phyloP scores from a whole-genome alignment of 2,113 vertebrate genomes.

The Megalops atlanticus region DNA sequence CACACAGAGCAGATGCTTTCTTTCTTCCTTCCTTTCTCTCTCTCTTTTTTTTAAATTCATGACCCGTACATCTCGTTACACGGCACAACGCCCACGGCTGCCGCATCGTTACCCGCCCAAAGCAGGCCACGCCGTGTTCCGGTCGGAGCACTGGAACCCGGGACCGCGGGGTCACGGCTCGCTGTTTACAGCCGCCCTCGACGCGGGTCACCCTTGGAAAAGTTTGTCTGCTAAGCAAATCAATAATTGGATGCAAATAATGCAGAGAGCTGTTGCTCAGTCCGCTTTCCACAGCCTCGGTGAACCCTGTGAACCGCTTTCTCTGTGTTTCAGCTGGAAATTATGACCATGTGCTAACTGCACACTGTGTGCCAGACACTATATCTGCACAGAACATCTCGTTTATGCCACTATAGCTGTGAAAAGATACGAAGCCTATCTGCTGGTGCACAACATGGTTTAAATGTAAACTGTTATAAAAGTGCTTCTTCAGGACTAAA shows the following conservation, averaged over 20 bases:
- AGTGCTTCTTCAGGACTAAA: no score
- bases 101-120: background rate
- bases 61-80: background rate
- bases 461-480: no score
- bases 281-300: background rate
- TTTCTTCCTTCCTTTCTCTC: background rate
- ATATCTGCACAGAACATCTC: no score
- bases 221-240: background rate
- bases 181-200: background rate
- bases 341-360: background rate
- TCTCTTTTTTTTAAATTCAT: background rate
- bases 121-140: background rate
- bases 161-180: background rate
- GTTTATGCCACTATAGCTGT: no score
- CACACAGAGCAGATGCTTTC: background rate
- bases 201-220: background rate
- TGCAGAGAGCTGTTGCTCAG: background rate
- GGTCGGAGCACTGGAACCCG: background rate
- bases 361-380: background rate
- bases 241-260: background rate
- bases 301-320: background rate
- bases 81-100: background rate
- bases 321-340: background rate
- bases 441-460: no score
- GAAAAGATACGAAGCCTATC: no score